Conservation (phyloP, 2,888 invertebrate species). For the Ephialtes manifestator region DNA sequence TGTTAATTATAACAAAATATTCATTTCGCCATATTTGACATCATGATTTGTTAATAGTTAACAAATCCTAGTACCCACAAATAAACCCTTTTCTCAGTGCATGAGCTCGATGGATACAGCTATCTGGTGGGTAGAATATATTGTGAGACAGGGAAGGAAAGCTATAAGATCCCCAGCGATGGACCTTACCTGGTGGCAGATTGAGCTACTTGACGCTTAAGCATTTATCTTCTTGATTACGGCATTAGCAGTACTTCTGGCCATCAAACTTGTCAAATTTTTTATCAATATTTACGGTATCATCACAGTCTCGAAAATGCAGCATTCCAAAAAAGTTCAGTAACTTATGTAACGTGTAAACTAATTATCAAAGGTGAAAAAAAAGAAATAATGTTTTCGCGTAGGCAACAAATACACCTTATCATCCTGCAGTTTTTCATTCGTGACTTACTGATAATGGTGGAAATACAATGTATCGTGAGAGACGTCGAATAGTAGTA, state of each 20-base stretch:
- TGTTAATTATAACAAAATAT: too few species aligned
- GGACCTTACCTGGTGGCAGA: slow-evolving; percentile 64
- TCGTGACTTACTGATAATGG: slow-evolving; percentile 2
- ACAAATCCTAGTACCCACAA: too few species aligned
- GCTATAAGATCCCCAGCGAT: slow-evolving; percentile 61
- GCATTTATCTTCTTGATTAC: slow-evolving; percentile 33
- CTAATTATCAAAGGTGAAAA: background rate
- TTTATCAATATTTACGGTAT: background rate
- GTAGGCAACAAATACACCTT: background rate
- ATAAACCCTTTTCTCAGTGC: too few species aligned
- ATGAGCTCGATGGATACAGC: slow-evolving; percentile 55
- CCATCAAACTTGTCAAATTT: background rate
- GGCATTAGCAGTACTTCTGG: background rate
- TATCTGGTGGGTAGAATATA: slow-evolving; percentile 65
- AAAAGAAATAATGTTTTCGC: background rate
- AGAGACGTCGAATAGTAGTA: too few species aligned
- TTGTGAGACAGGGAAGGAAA: slow-evolving; percentile 49
- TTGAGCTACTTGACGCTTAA: slow-evolving; percentile 61
- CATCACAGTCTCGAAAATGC: background rate
- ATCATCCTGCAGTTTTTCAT: slow-evolving; percentile 13
- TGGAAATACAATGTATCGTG: too few species aligned
- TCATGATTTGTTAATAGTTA: too few species aligned
- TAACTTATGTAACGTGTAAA: slow-evolving; percentile 6
- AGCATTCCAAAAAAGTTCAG: slow-evolving; percentile 55
- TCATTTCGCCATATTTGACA: too few species aligned